phyloP scores from a whole-genome alignment of 1,140 invertebrate species.

The Penaeus indicus region DNA sequence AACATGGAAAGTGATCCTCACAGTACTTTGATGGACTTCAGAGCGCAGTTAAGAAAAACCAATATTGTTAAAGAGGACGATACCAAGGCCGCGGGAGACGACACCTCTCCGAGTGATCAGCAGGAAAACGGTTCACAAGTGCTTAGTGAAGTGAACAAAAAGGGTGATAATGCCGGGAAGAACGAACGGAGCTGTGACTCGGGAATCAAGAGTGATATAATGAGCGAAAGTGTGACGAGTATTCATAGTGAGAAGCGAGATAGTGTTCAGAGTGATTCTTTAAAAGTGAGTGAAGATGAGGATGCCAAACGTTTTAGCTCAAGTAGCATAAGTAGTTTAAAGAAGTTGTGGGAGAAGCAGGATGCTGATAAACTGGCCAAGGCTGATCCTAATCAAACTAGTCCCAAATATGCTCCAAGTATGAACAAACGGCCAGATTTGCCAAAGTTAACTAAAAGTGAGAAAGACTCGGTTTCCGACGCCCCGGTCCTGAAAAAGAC shows the following conservation, averaged over 20 bases:
- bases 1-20: constrained; percentile 67
- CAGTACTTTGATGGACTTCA: constrained; percentile 78
- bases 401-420: constrained; percentile 90
- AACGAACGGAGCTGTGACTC: constrained; percentile 28
- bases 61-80: constrained; percentile 70
- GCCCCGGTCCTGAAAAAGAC: constrained; percentile 50
- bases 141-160: constrained; percentile 72
- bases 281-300: constrained; percentile 74
- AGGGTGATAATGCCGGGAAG: constrained; percentile 68
- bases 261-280: constrained; percentile 69
- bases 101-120: constrained; percentile 67
- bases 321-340: constrained; percentile 91
- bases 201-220: constrained; percentile 57
- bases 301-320: constrained; percentile 92
- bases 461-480: constrained; percentile 49
- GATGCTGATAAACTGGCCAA: constrained; percentile 64
- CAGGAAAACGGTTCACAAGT: constrained; percentile 68
- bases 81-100: constrained; percentile 37
- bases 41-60: constrained; percentile 86
- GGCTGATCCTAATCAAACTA: constrained; percentile 75
- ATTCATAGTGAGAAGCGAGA: constrained; percentile 67
- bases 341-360: constrained; percentile 87
- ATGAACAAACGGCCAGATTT: constrained; percentile 93
- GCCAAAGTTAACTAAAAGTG: constrained; percentile 80
- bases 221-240: constrained; percentile 57